These are phyloP conservation scores for Synergus japonicus DNA, from an alignment of 2,888 invertebrate genomes.

Conservation along the genomic window DNA sequence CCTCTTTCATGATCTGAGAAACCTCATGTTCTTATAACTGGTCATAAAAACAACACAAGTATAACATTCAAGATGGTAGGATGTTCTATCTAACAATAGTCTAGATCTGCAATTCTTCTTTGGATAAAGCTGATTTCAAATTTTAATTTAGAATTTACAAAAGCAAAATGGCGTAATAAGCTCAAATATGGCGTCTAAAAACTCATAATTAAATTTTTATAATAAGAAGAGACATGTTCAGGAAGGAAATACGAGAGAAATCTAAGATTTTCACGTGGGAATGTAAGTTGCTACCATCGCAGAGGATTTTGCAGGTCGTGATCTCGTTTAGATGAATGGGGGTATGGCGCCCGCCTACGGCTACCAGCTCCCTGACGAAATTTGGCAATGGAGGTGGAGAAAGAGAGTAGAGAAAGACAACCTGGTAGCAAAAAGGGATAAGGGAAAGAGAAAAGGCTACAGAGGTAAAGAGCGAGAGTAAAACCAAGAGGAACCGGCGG, in stretches of 20 bases:
- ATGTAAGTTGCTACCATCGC: constrained; percentile 25
- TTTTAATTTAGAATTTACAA: too few species aligned
- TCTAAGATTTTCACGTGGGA: constrained; percentile 8
- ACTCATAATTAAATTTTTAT: not conserved
- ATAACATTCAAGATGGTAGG: not conserved
- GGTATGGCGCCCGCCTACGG: constrained; percentile 61
- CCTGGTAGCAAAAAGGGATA: constrained; percentile 42
- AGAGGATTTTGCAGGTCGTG: constrained; percentile 46
- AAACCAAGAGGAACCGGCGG: constrained; percentile 51
- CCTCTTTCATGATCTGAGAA: constrained; percentile 11
- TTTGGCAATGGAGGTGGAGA: constrained; percentile 8
- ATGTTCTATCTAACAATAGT: not conserved
- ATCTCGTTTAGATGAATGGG: constrained; percentile 67
- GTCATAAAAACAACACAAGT: not conserved
- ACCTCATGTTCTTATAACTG: not conserved
- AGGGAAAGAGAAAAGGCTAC: constrained; percentile 48
- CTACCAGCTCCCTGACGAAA: constrained; percentile 40
- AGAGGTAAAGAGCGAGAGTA: constrained; percentile 43
- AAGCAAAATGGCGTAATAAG: too few species aligned
- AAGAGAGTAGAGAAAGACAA: constrained; percentile 35
- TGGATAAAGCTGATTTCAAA: too few species aligned
- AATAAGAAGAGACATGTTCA: constrained; percentile 4
- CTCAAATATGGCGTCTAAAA: too few species aligned
- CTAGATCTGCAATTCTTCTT: not conserved
- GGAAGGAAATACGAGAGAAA: not conserved